Base-by-base conservation (phyloP, 2,113 vertebrate species). In the Limanda limanda region DNA sequence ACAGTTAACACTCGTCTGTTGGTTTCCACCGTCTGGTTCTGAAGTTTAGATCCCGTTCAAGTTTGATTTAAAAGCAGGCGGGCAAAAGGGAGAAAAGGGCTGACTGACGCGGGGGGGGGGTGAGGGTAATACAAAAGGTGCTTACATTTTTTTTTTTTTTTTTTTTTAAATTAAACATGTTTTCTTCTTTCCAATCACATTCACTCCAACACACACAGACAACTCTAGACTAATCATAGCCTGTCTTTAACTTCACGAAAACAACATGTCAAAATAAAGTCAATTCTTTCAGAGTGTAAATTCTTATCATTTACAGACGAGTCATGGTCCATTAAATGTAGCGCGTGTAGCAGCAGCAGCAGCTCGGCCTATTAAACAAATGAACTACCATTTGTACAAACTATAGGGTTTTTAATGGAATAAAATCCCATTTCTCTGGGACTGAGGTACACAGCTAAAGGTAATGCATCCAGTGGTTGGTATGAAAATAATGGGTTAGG, bases 101-200 rank as follows among this genome's bases (percentile, higher is more conserved):
- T 2, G 10, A 23, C 45, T 2, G 18, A n/a, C 18, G 6, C 1
- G 14, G 18, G 31, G 31, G 31, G 31, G 31, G 48, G 2, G 2
- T 18, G 10, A 15, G 66, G 55, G 54, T 52, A 75, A 86, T 68
- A 70, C 25, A 81, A 76, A 86, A 91, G 86, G 89, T 83, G 83
- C 82, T 84, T 27, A 3, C 25, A 27, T 27, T 27, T 27, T 27
- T 27, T 27, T 27, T 27, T 27, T 27, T 3, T 27, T 25, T 25
- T 27, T 27, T 27, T 27, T 27, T 27, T 4, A 27, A 73, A 25
- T 20, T 13, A 45, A 37, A 35, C 47, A 42, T 58, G 56, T 25
- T 56, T 56, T 79, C 70, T 78, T 77, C 69, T 76, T 27, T 79
- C 74, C 37, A 27, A 68, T 68, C 68, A 75, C 82, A 81, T 71